Base-by-base conservation (phyloP, 2,888 invertebrate genomes). In the Nemurella pictetii region DNA sequence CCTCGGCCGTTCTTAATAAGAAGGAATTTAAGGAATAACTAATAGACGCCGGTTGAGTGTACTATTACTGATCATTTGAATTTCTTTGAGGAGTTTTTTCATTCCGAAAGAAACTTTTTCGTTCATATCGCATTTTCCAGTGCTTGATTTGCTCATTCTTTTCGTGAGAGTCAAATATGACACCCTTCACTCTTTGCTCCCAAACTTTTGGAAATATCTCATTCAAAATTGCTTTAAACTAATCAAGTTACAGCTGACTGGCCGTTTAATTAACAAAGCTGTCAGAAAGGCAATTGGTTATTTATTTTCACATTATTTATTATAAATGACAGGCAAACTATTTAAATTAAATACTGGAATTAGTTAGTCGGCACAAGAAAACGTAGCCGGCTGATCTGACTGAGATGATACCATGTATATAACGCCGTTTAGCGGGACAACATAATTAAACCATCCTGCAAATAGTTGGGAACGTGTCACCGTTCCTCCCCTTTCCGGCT, bases 261-360 rank as follows among this genome's bases (percentile, higher is more conserved):
- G 9, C 25, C 75, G 3, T 75, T 75, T 28, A 75, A 75, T 75
- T 75, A 75, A 28, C 75, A 75, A 25, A 75, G 75, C 75, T 75
- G 75, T 75, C 75, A 75, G n/a, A 75, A 75, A 26, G 75, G 26
- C 75, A 75, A 75, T 75, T 75, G 28, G 28, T 27, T 28, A 75
- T 75, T 75, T 75, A 75, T 75, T 75, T 75, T 75, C 28, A 26
- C 26, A 9, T 27, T 25, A 20, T 12, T 55, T 55, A 55, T 55
- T 55, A 55, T 55, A 55, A 55, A 55, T 55, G 55, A 55, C 55
- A 55, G 55, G 55, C 9, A 55, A 55, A 55, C 55, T 55, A 55
- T 12, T 55, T 55, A 20, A 55, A 55, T 15, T 1, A 55, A 75
- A 75, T 75, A 3, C 7, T 27, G 27, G 9, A 26, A 75, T 75